These are phyloP conservation scores for Steinernema hermaphroditum DNA, from an alignment of 2,888 invertebrate genomes.

Conservation along the genomic window DNA sequence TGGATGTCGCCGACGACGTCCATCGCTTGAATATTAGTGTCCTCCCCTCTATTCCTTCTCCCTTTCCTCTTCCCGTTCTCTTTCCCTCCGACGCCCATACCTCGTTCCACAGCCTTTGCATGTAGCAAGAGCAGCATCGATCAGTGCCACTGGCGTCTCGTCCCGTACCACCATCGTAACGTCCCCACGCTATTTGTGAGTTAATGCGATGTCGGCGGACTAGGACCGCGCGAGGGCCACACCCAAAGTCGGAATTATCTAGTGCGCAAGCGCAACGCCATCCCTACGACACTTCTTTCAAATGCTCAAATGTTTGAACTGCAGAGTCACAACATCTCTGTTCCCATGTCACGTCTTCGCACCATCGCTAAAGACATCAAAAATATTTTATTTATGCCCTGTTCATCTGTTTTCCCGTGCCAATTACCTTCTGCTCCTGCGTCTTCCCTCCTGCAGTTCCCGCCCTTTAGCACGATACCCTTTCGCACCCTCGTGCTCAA, in stretches of 20 bases:
- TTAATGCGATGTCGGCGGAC: conserved; percentile 25
- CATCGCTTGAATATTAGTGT: conserved; percentile 15
- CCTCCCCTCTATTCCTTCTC: background rate
- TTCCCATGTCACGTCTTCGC: background rate
- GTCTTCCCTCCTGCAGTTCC: background rate
- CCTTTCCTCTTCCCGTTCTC: background rate
- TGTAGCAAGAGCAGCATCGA: conserved; percentile 11
- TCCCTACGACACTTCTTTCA: background rate
- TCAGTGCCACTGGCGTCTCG: conserved; percentile 16
- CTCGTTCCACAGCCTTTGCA: conserved; percentile 21
- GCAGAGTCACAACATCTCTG: conserved; percentile 2
- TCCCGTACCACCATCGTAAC: conserved; percentile 25
- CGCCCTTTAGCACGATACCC: conserved; percentile 22
- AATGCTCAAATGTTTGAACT: background rate
- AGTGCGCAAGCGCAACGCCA: conserved; percentile 14
- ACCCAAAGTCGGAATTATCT: conserved; percentile 21
- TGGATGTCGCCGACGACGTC: background rate
- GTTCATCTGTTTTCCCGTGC: background rate
- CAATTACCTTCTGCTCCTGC: background rate
- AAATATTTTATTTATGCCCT: conserved; percentile 26
- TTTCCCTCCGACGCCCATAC: conserved; percentile 1
- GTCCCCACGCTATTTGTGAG: conserved; percentile 16
- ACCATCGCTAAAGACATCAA: conserved; percentile 1
- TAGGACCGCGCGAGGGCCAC: conserved; percentile 25
- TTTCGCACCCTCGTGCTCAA: background rate